Base-by-base conservation (phyloP, 2,888 invertebrate species). In the Campoplex capitator region DNA sequence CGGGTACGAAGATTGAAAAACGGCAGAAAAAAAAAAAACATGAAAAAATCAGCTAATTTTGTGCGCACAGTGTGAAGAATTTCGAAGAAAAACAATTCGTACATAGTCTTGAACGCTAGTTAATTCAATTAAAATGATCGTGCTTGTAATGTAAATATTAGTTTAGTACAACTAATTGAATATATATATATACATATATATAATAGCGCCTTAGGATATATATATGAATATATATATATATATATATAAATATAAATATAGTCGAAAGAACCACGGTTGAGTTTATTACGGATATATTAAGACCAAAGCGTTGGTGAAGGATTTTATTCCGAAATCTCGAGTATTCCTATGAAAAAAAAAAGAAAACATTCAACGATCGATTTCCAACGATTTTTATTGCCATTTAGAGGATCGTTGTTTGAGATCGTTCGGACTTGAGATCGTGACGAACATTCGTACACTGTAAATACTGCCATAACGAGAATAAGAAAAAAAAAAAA, bases 101-200 rank as follows among this genome's bases (percentile, higher is more conserved):
- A 51, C 54, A n/a, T n/a, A 58, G 56, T 80, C 35, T 58, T 83
- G 71, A 70, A 45, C 68, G 45, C 18, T 80, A 68, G 68, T 86
- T 78, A 70, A 81, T 54, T 78, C 77, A 78, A 84, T 87, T 84
- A 32, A 74, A 77, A 84, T 81, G 42, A 77, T 84, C 80, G 81
- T 86, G 86, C 86, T 87, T 87, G 74, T 87, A 81, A 62, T 87
- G 86, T 87, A 87, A 81, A 87, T 87, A 87, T 74, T 83, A 77
- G 71, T 74, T 70, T 74, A 74, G 68, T 28, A 45, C 56, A 67
- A 77, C 62, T 74, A 75, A 79, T 38, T 68, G 56, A 58, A 86
- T 62, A 54, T 42, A 76, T 71, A 74, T 58, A 58, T 13, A 58
- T 32, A 32, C 3, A 58, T 58, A 58, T 58, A 28, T 58, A 58